These are phyloP conservation scores for Lagodon rhomboides DNA, from an alignment of 2,797 vertebrate genomes.

Conservation along the genomic window DNA sequence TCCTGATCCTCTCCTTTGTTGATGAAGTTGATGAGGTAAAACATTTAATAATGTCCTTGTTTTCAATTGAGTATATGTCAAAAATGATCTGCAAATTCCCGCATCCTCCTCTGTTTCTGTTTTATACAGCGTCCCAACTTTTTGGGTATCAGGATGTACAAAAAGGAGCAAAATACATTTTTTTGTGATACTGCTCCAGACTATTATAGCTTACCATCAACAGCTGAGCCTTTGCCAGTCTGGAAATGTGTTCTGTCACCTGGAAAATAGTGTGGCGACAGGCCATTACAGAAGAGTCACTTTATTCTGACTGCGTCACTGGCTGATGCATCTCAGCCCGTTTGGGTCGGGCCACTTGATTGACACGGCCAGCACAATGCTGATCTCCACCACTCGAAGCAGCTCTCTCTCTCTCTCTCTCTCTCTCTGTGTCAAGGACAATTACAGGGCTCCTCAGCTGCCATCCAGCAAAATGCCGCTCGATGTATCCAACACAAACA, in stretches of 20 bases:
- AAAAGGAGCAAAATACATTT: conserved; percentile 16
- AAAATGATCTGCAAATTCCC: too few relatives aligned
- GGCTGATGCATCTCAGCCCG: conserved; percentile 54
- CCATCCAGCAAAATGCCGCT: conserved; percentile 53
- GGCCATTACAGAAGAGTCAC: conserved; percentile 79
- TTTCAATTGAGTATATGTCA: too few relatives aligned
- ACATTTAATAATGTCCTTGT: too few relatives aligned
- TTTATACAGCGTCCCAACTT: too few relatives aligned
- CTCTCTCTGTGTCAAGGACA: conserved; percentile 75
- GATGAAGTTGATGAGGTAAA: too few relatives aligned
- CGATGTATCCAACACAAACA: conserved; percentile 65
- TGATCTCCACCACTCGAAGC: conserved; percentile 63
- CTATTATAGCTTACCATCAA: conserved; percentile 56
- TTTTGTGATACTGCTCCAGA: conserved; percentile 40
- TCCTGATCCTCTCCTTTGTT: too few relatives aligned
- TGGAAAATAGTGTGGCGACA: conserved; percentile 74
- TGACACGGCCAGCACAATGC: conserved; percentile 66
- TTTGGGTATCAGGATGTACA: not conserved
- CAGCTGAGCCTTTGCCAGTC: conserved; percentile 41
- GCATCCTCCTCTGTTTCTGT: too few relatives aligned
- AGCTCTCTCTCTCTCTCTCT: conserved; percentile 68
- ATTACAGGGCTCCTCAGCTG: conserved; percentile 69
- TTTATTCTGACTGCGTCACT: conserved; percentile 68
- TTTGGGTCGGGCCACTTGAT: conserved; percentile 62
- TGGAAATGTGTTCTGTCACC: conserved; percentile 72